Percentiles rank a stretch among this genome's conserved stretches.
phyloP scores from a whole-genome alignment of 2,113 vertebrate species.

The Otus sunia region DNA sequence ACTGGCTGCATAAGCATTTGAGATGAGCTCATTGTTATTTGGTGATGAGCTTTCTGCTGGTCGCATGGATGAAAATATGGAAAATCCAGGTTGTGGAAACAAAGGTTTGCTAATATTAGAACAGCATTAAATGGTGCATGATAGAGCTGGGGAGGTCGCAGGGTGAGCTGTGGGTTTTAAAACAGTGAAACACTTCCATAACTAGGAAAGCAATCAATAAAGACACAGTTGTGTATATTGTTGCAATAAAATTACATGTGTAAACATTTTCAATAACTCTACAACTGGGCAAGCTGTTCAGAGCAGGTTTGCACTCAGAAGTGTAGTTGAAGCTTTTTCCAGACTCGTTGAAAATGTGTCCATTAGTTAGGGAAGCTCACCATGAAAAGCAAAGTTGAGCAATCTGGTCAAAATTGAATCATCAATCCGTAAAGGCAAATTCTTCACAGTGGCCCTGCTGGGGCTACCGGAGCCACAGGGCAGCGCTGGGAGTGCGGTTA shows the following conservation, averaged over 20 bases:
- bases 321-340: not conserved
- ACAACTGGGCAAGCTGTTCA: slow-evolving; percentile 25
- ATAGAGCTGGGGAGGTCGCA: not conserved
- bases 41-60: slow-evolving; percentile 42
- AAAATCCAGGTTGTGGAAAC: slow-evolving; percentile 66
- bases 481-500: not conserved
- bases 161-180: not conserved
- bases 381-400: not conserved
- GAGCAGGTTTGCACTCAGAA: slow-evolving; percentile 3
- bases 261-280: slow-evolving; percentile 30
- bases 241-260: slow-evolving; percentile 22
- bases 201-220: slow-evolving; percentile 8
- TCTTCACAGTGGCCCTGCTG: rapidly evolving
- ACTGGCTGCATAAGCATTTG: slow-evolving; percentile 35
- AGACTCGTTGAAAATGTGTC: not conserved
- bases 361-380: not conserved
- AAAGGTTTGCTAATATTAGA: slow-evolving; percentile 70
- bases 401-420: not conserved
- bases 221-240: not conserved
- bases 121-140: slow-evolving; percentile 23
- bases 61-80: slow-evolving; percentile 1
- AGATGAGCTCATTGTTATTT: slow-evolving; percentile 69
- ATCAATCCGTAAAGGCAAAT: not conserved
- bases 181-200: not conserved
- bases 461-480: not conserved